Base-by-base conservation (phyloP, 2,113 vertebrate species). In the Aptenodytes patagonicus region DNA sequence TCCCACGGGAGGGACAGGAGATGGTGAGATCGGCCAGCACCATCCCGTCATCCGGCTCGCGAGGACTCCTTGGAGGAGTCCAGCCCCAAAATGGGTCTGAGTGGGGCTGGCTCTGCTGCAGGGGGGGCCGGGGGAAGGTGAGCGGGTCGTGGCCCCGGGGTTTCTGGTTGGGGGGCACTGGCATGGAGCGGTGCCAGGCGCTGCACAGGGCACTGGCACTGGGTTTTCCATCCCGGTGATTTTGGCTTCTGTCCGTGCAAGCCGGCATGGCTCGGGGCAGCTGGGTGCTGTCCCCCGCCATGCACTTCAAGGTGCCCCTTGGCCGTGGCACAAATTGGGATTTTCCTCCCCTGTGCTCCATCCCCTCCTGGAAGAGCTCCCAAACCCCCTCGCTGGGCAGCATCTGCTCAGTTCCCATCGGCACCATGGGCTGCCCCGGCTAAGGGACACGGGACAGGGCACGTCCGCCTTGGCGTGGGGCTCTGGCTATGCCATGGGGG, bases 1-100 rank as follows among this genome's bases (percentile, higher is more conserved):
- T 10, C 47, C 83, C 13, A 0, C 1, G 2, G 82, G 54, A 68
- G 25, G 18, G 62, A 36, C 1, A 5, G 75, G 61, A 64, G 76
- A 1, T 0, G 38, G 81, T 26, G 62, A 46, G 55, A 34, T 0
- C 0, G 10, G 11, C 7, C 6, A 2, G 68, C 57, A 8, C 18
- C 57, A 15, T 12, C 46, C 60, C 2, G 2, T 25, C 1, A 6
- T 1, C 31, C 0, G 0, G 3, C 25, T 40, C 0, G 0, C 0
- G 5, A 9, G 55, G 44, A 2, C 1, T 38, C 57, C 21, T 9
- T 0, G 51, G 13, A 12, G 32, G 52, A 60, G 13, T 36, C 22
- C 26, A 2, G n/a, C 58, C 84, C 84, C 14, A 6, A 34, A 60
- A 26, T 0, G 62, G 20, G 34, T 17, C 36, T 31, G 70, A 42